Conservation (phyloP, 2,797 vertebrate genomes). For the Pseudocheirus occidentalis region DNA sequence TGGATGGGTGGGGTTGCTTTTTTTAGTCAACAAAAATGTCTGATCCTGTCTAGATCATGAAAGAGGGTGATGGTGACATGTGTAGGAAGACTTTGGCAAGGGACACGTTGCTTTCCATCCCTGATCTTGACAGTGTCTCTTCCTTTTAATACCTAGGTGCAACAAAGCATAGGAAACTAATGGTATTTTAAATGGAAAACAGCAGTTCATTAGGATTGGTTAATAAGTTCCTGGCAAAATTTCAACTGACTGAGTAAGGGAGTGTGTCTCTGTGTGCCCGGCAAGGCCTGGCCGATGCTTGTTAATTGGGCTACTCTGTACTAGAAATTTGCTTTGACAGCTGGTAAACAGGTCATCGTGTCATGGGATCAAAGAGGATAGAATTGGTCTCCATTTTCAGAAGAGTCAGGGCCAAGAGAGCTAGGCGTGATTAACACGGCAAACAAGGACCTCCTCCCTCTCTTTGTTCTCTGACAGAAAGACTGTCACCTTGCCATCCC, state of each 20-base stretch:
- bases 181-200: constrained; percentile 63
- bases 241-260: constrained; percentile 34
- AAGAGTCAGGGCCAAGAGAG: constrained; percentile 38
- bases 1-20: neutral
- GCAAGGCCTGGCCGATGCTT: constrained; percentile 39
- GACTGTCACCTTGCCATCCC: constrained; percentile 24
- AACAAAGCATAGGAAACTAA: constrained; percentile 68
- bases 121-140: neutral
- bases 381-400: constrained; percentile 49
- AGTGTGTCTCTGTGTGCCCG: constrained; percentile 59
- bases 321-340: constrained; percentile 66
- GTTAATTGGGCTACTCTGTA: constrained; percentile 54
- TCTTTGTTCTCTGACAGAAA: constrained; percentile 32
- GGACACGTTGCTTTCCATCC: constrained; percentile 1
- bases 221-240: constrained; percentile 56
- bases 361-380: constrained; percentile 26
- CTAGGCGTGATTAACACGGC: neutral
- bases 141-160: constrained; percentile 25
- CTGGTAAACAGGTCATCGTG: constrained; percentile 50
- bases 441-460: constrained; percentile 24
- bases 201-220: constrained; percentile 67
- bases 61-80: neutral
- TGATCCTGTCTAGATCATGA: neutral
- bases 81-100: neutral
- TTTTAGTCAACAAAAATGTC: neutral